A percentile compares a stretch with the other conserved stretches of the same genome.
These are phyloP conservation scores for Hyposoter didymator DNA, from an alignment of 2,888 invertebrate species.

Conservation along the genomic window DNA sequence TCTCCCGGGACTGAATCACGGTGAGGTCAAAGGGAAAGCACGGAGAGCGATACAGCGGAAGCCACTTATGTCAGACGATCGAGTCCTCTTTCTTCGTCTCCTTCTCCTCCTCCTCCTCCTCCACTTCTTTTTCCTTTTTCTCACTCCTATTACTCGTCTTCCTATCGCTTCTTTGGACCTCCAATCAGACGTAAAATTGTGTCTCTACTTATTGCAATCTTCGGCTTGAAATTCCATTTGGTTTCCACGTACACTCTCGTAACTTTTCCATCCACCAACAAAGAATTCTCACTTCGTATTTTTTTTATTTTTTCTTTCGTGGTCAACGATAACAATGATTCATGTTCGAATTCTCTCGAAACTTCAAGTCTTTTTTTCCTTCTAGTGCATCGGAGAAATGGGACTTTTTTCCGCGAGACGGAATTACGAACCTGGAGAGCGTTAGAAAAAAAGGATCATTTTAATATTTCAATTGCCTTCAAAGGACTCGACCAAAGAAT, in stretches of 20 bases:
- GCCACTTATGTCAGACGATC: conserved; percentile 62
- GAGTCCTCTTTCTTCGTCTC: background rate
- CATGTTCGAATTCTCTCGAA: background rate
- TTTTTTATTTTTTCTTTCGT: background rate
- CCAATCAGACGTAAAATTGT: conserved; percentile 56
- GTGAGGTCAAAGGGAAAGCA: conserved; percentile 69
- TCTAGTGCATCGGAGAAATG: background rate
- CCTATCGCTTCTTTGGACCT: conserved; percentile 17
- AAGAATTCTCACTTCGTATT: background rate
- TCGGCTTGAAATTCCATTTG: conserved; percentile 23
- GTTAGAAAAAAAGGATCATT: background rate
- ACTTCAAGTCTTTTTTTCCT: background rate
- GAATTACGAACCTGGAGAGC: background rate
- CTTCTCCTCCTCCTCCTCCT: background rate
- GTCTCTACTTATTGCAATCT: conserved; percentile 51
- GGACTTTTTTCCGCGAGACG: background rate
- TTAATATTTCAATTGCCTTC: background rate
- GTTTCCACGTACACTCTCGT: conserved; percentile 11
- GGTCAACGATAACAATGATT: conserved; percentile 6
- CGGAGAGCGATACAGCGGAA: conserved; percentile 64
- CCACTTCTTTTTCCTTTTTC: background rate
- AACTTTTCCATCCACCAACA: conserved; percentile 18
- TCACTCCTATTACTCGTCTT: conserved; percentile 19
- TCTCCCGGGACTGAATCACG: conserved; percentile 55
- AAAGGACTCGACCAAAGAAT: background rate